phyloP scores from a whole-genome alignment of 2,113 vertebrate genomes.

The Morone chrysops region DNA sequence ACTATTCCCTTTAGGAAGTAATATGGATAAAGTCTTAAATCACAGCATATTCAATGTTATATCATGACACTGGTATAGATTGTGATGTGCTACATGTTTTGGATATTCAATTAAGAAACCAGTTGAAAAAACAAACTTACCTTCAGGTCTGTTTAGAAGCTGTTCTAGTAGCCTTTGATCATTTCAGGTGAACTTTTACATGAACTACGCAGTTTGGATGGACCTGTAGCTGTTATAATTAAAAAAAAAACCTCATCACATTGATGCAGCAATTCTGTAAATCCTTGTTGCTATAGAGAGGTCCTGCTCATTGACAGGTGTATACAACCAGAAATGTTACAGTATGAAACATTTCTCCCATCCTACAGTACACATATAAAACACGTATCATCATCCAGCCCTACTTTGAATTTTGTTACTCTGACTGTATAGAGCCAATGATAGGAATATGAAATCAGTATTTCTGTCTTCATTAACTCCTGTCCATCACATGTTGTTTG shows the following conservation, averaged over 20 bases:
- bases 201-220: too few relatives aligned
- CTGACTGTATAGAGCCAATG: background rate
- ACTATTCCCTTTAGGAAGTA: background rate
- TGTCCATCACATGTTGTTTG: conserved; percentile 65
- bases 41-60: too few relatives aligned
- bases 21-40: background rate
- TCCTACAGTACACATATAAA: background rate
- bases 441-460: background rate
- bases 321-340: background rate
- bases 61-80: background rate
- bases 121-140: background rate
- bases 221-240: too few relatives aligned
- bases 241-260: background rate
- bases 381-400: background rate
- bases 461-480: conserved; percentile 36
- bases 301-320: background rate
- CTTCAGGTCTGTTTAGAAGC: background rate
- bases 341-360: background rate
- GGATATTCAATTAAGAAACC: background rate
- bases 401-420: background rate
- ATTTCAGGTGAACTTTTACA: background rate
- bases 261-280: background rate
- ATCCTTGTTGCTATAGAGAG: background rate
- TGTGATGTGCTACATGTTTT: background rate
- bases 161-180: background rate